Conservation (phyloP, 1,140 invertebrate genomes). For the Zophobas atratus region DNA sequence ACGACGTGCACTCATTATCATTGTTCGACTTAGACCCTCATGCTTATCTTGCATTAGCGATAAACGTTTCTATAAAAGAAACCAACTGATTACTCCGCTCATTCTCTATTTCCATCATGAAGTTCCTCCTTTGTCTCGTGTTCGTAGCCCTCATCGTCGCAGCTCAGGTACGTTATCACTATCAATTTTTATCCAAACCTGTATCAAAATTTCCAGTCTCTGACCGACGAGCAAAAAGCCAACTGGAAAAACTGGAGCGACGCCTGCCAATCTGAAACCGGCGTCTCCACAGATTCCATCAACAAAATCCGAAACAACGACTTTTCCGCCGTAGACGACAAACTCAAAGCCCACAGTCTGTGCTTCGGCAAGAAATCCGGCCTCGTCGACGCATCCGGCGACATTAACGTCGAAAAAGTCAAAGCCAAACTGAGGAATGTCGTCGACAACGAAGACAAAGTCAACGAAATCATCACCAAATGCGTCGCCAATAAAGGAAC, state of each 20-base stretch:
- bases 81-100: no score
- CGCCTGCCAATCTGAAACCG: constrained; percentile 67
- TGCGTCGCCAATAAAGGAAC: constrained; percentile 50
- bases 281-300: constrained; percentile 65
- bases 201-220: constrained; percentile 1
- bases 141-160: background rate
- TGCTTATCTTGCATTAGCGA: background rate
- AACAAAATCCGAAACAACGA: constrained; percentile 66
- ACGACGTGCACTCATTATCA: no score
- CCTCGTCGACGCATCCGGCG: constrained; percentile 64
- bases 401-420: constrained; percentile 66
- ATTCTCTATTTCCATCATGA: background rate
- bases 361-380: constrained; percentile 69
- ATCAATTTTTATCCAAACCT: background rate
- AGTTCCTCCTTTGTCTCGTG: background rate
- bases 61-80: background rate
- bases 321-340: constrained; percentile 63
- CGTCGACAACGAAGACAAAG: constrained; percentile 62
- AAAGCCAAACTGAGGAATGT: constrained; percentile 65
- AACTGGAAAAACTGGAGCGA: constrained; percentile 69
- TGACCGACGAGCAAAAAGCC: constrained; percentile 70
- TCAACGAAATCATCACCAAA: constrained; percentile 49
- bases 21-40: no score
- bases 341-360: constrained; percentile 67
- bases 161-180: background rate